Evolutionary conservation across 2,888 invertebrate species (phyloP).

Genomic region (Agrotis segetum): DNA sequence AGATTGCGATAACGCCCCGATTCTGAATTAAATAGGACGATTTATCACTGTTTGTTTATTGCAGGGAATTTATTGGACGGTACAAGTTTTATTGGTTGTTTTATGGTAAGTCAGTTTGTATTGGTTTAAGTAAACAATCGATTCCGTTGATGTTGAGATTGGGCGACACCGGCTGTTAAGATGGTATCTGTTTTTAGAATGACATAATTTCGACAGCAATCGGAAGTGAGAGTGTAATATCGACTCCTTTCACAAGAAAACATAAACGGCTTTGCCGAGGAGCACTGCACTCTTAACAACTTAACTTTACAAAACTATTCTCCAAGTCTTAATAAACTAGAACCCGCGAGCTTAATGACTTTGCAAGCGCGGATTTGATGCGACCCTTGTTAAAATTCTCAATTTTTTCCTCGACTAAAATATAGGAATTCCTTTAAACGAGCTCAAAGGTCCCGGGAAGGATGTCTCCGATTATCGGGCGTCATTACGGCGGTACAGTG

Average conservation of each 20-base stretch:
- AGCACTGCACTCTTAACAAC: conserved; percentile 18
- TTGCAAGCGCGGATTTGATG: conserved; percentile 53
- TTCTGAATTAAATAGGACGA: conserved; percentile 57
- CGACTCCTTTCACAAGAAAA: conserved; percentile 1
- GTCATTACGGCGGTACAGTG: conserved; percentile 73
- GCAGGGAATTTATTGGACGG: conserved; percentile 53
- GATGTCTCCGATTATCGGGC: conserved; percentile 84
- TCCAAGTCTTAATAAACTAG: conserved; percentile 45
- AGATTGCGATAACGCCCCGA: conserved; percentile 61
- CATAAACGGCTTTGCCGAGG: conserved; percentile 1
- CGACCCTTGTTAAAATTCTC: conserved; percentile 62
- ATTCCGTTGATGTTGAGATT: conserved; percentile 56
- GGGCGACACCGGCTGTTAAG: conserved; percentile 40
- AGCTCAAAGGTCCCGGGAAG: conserved; percentile 79
- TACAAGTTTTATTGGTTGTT: conserved; percentile 50
- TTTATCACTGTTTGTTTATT: conserved; percentile 56
- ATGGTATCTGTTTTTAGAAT: conserved; percentile 38
- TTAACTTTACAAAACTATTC: conserved; percentile 33
- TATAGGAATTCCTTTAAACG: conserved; percentile 73
- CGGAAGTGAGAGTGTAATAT: conserved; percentile 45
- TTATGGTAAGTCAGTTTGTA: conserved; percentile 42
- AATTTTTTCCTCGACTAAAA: conserved; percentile 65
- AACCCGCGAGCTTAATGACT: conserved; percentile 32
- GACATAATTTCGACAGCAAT: conserved; percentile 36
- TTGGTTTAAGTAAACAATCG: conserved; percentile 53